Evolutionary conservation across 2,888 invertebrate genomes (phyloP).

Genomic region (Cryptus armator): DNA sequence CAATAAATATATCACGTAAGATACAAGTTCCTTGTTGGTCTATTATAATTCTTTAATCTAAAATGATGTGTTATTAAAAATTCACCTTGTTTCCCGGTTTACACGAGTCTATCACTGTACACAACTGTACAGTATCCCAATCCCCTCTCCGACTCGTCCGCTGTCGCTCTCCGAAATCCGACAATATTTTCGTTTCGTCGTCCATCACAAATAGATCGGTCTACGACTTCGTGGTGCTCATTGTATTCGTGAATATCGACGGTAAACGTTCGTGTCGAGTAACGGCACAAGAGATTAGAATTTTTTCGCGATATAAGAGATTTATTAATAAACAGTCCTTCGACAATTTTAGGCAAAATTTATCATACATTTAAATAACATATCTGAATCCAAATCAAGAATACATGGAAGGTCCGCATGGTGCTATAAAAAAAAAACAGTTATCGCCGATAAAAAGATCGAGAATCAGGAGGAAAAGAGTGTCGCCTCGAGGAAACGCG

Average conservation of each 20-base stretch:
- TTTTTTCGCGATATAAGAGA: background rate
- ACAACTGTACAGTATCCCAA: background rate
- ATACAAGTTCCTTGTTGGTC: too few relatives aligned
- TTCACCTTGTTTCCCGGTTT: too few relatives aligned
- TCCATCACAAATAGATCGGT: background rate
- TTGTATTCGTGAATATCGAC: constrained; percentile 45
- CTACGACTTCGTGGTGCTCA: constrained; percentile 14
- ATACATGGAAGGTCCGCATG: background rate
- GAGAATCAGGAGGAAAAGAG: constrained; percentile 13
- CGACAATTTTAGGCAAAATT: background rate
- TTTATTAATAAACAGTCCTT: background rate
- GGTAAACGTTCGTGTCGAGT: constrained; percentile 19
- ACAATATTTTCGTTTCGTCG: constrained; percentile 37
- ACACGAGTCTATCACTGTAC: background rate
- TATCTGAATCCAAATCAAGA: background rate
- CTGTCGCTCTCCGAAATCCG: background rate
- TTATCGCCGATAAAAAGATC: background rate
- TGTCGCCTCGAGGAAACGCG: constrained; percentile 38
- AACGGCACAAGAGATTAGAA: background rate
- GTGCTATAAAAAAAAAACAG: constrained; percentile 32
- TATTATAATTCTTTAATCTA: too few relatives aligned
- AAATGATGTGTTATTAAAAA: too few relatives aligned
- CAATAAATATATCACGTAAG: too few relatives aligned
- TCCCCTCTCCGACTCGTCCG: background rate
- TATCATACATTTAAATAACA: background rate